Evolutionary conservation across 1,140 invertebrate species (phyloP).

Genomic region (Bilobella aurantiaca): DNA sequence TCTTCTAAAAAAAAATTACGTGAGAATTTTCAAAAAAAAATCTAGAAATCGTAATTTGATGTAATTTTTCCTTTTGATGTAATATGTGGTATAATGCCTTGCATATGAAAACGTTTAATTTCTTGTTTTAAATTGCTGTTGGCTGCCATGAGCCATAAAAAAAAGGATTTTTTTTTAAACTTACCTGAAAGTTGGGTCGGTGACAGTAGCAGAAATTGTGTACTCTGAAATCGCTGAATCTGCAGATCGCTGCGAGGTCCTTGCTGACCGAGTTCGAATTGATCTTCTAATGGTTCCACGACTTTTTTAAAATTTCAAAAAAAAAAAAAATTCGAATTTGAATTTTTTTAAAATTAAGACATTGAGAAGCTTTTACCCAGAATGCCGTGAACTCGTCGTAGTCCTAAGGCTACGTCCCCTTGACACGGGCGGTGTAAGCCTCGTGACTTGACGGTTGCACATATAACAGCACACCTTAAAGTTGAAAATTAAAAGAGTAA

Average conservation of each 20-base stretch:
- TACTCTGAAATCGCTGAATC: conserved; percentile 48
- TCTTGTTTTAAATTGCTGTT: too few relatives aligned
- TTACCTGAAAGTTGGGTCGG: conserved; percentile 26
- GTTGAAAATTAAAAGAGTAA: too few relatives aligned
- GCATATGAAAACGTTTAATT: too few relatives aligned
- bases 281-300: conserved; percentile 18
- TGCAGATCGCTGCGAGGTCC: conserved; percentile 57
- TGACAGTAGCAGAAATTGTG: conserved; percentile 26
- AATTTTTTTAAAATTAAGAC: too few relatives aligned
- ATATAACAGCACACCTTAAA: conserved; percentile 68
- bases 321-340: too few relatives aligned
- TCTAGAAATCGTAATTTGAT: too few relatives aligned
- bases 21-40: too few relatives aligned
- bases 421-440: conserved; percentile 39
- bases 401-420: conserved; percentile 18
- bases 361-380: conserved; percentile 20
- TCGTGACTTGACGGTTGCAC: conserved; percentile 62
- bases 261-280: conserved; percentile 50
- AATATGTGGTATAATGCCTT: too few relatives aligned
- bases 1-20: too few relatives aligned
- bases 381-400: conserved; percentile 2
- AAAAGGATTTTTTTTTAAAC: too few relatives aligned
- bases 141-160: too few relatives aligned
- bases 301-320: background rate
- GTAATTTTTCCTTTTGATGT: too few relatives aligned